phyloP scores from a whole-genome alignment of 2,888 invertebrate species.

The Allophyes oxyacanthae region DNA sequence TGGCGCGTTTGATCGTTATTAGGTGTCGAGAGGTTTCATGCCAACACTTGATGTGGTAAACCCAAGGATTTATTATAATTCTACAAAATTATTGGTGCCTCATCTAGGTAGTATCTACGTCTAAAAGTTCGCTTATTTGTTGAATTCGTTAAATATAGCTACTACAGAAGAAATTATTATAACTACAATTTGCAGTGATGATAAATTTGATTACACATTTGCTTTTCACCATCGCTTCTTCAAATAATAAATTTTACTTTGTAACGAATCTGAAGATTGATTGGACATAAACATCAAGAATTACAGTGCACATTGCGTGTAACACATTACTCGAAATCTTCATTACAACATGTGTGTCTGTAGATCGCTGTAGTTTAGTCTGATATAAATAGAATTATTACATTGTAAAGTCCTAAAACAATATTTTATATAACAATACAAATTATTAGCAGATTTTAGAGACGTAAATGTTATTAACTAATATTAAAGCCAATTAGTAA shows the following conservation, averaged over 20 bases:
- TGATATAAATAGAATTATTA: constrained; percentile 19
- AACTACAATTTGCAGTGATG: too few species aligned
- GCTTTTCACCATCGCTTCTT: too few species aligned
- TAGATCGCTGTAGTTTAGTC: not conserved
- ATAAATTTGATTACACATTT: too few species aligned
- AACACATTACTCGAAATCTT: constrained; percentile 14
- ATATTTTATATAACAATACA: constrained; percentile 3
- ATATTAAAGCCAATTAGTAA: constrained; percentile 10
- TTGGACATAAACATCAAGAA: constrained; percentile 12
- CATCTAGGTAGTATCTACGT: too few species aligned
- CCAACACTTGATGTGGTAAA: too few species aligned
- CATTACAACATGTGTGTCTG: constrained; percentile 15
- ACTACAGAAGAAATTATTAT: too few species aligned
- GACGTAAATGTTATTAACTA: constrained; percentile 4
- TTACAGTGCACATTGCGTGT: constrained; percentile 6
- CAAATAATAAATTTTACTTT: constrained; percentile 4
- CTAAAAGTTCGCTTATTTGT: too few species aligned
- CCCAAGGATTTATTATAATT: not conserved
- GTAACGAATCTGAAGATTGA: constrained; percentile 11
- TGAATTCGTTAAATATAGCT: too few species aligned
- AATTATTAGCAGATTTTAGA: constrained; percentile 14
- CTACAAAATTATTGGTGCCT: not conserved
- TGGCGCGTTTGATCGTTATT: constrained; percentile 6
- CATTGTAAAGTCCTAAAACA: constrained; percentile 3
- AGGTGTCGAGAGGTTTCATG: not conserved